Conservation (phyloP, 2,888 invertebrate species). For the Sphaerophoria rueppellii region DNA sequence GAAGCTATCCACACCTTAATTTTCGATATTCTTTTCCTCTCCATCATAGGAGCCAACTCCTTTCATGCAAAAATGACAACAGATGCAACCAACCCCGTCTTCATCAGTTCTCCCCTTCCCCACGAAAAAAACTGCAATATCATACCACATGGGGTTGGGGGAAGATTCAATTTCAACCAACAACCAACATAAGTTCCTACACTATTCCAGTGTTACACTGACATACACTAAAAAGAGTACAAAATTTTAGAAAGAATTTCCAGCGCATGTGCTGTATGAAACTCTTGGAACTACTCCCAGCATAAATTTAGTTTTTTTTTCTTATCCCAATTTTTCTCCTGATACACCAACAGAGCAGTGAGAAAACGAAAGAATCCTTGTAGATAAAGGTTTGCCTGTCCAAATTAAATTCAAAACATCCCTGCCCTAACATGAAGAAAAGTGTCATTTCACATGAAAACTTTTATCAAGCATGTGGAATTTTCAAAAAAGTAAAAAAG, state of each 20-base stretch:
- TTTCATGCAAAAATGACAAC: slow-evolving; percentile 57
- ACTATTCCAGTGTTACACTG: slow-evolving; percentile 70
- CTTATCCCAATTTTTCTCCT: slow-evolving; percentile 54
- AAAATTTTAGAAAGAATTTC: slow-evolving; percentile 56
- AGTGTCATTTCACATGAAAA: slow-evolving; percentile 45
- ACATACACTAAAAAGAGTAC: slow-evolving; percentile 50
- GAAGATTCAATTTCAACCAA: too few species aligned
- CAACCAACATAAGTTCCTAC: not conserved
- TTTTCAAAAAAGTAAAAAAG: slow-evolving; percentile 20
- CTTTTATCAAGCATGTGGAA: slow-evolving; percentile 55
- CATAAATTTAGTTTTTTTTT: slow-evolving; percentile 34
- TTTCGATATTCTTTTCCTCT: slow-evolving; percentile 37
- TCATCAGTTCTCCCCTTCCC: not conserved
- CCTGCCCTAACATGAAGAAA: slow-evolving; percentile 11
- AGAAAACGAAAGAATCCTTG: slow-evolving; percentile 28
- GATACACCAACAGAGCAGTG: slow-evolving; percentile 33
- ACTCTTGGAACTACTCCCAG: slow-evolving; percentile 58
- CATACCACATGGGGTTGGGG: slow-evolving; percentile 19
- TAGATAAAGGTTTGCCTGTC: slow-evolving; percentile 48
- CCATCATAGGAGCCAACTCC: slow-evolving; percentile 62
- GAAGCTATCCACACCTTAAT: slow-evolving; percentile 61
- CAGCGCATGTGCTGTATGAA: slow-evolving; percentile 66
- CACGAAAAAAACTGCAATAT: not conserved
- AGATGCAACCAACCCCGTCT: slow-evolving; percentile 46
- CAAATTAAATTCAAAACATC: slow-evolving; percentile 54